Base-by-base conservation (phyloP, 2,888 invertebrate genomes). In the Cephus spinipes region DNA sequence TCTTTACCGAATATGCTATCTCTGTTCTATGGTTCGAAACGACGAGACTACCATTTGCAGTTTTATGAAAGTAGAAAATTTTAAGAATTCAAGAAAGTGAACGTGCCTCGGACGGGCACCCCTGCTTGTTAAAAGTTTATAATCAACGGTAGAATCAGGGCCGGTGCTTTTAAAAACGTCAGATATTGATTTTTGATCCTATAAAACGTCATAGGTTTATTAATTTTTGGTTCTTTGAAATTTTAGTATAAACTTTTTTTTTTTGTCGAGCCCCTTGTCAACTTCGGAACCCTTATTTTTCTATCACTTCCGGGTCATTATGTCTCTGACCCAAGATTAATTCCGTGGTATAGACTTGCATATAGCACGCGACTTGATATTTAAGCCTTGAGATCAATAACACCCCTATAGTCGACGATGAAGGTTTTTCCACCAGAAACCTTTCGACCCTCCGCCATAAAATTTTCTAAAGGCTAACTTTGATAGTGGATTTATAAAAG, bases 311-410 rank as follows among this genome's bases (percentile, higher is more conserved):
- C 55, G 55, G 55, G 23, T 55, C 55, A 9, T 55, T 55, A 23
- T 55, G 15, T 55, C 9, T 55, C 55, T 55, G 23, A 23, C 55
- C 2, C 9, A 6, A 23, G 1, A 55, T 55, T 55, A 55, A 23
- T 55, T 55, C 55, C 55, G 23, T 9, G 33, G 33, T 73, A 69
- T 1, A 30, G 40, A 30, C 23, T 68, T 69, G 69, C 55, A 69
- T 78, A 80, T 81, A 74, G 80, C 76, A 81, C 79, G 80, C 81
- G 80, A 80, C 75, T 73, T 36, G 78, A 78, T 71, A 80, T 81
- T 80, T 80, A 77, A 69, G 73, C 34, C 30, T 32, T 40, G 33
- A 71, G 76, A 81, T 81, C 80, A 33, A 81, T 80, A 79, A 76
- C 76, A 9, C 23, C 23, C 9, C 23, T 55, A 55, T 55, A 55